Conservation (phyloP, 2,888 invertebrate genomes). For the Hylaea fasciaria region DNA sequence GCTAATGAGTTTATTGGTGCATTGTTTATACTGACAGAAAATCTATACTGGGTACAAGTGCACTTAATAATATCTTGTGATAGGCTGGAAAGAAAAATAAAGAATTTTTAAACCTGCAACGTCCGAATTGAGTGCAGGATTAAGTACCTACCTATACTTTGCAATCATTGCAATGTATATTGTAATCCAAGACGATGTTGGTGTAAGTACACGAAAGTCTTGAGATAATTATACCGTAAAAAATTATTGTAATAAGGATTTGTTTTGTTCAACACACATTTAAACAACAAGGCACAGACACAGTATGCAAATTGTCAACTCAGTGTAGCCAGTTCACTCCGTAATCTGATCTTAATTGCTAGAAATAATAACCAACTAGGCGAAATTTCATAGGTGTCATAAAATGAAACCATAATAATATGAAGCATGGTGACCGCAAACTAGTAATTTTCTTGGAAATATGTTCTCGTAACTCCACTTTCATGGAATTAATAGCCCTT, state of each 20-base stretch:
- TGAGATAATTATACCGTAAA: too few species aligned
- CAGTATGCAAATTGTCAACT: too few species aligned
- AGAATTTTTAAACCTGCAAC: too few species aligned
- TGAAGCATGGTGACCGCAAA: slow-evolving; percentile 2
- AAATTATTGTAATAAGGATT: too few species aligned
- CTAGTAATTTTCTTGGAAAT: slow-evolving; percentile 25
- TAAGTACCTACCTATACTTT: too few species aligned
- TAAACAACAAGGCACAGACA: too few species aligned
- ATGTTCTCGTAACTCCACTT: slow-evolving; percentile 19
- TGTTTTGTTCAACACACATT: too few species aligned
- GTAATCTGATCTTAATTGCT: neutral
- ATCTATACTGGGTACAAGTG: neutral
- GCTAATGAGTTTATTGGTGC: slow-evolving; percentile 49
- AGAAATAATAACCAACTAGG: slow-evolving; percentile 1
- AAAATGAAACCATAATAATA: slow-evolving; percentile 7
- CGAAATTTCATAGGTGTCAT: slow-evolving; percentile 10
- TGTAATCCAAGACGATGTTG: too few species aligned
- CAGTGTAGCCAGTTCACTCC: neutral
- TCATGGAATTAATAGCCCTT: slow-evolving; percentile 15
- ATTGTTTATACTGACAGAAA: neutral
- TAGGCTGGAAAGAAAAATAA: neutral
- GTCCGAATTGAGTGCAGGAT: too few species aligned
- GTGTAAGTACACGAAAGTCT: too few species aligned
- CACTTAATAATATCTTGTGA: too few species aligned
- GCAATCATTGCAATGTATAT: too few species aligned